Conservation (phyloP, 2,888 invertebrate genomes). For the Eristalinus aeneus region DNA sequence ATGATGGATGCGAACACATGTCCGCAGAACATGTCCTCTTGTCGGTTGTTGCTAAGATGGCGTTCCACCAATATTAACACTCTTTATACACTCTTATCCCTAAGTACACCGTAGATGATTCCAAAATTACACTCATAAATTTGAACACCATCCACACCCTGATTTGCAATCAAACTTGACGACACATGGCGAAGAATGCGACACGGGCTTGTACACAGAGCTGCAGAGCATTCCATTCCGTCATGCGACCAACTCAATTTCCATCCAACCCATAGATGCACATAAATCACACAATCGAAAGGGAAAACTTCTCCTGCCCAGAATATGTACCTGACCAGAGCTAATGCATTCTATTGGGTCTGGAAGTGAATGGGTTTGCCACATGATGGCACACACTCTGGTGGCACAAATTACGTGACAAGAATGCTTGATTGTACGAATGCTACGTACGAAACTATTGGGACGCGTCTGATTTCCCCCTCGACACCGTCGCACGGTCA, state of each 20-base stretch:
- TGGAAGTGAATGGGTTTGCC: not conserved
- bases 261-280: not conserved
- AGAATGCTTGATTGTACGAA: conserved; percentile 17
- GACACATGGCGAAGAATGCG: not conserved
- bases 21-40: no score
- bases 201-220: not conserved
- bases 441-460: not conserved
- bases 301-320: not conserved
- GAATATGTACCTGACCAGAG: not conserved
- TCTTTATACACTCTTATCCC: no score
- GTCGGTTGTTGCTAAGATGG: no score
- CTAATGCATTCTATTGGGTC: not conserved
- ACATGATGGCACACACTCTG: not conserved
- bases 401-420: conserved; percentile 53
- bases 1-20: no score
- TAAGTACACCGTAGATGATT: no score
- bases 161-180: not conserved
- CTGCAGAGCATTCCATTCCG: not conserved
- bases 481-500: no score
- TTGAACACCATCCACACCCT: not conserved
- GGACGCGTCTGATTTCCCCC: not conserved
- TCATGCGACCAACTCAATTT: not conserved
- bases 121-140: not conserved
- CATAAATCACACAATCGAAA: not conserved
- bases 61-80: no score